Evolutionary conservation across 2,113 vertebrate species (phyloP).

Genomic region (Thunnus maccoyii): DNA sequence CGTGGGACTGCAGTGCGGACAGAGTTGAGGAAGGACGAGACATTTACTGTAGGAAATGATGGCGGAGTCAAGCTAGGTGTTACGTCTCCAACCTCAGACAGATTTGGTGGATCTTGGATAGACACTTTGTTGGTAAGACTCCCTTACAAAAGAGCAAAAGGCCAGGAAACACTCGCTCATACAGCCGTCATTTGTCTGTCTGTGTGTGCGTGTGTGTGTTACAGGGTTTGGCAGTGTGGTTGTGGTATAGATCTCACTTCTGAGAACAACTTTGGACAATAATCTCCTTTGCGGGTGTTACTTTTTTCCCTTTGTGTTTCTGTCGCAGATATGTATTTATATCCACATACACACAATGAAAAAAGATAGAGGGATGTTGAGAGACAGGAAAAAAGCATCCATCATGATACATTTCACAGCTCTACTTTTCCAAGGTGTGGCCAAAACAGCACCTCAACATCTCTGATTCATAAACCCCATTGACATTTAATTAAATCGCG

Average conservation of each 20-base stretch:
- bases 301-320: conserved; percentile 10
- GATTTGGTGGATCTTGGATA: conserved; percentile 61
- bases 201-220: conserved; percentile 26
- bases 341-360: conserved; percentile 4
- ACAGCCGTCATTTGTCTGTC: conserved; percentile 46
- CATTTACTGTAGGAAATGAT: conserved; percentile 44
- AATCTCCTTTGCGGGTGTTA: conserved; percentile 51
- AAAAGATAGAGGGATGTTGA: background rate
- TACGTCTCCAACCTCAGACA: conserved; percentile 60
- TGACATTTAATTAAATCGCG: conserved; percentile 42
- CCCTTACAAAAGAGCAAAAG: conserved; percentile 42
- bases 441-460: background rate
- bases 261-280: conserved; percentile 55
- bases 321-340: conserved; percentile 24
- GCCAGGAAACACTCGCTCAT: conserved; percentile 74
- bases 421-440: conserved; percentile 63
- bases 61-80: conserved; percentile 44
- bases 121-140: conserved; percentile 65
- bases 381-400: background rate
- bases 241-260: conserved; percentile 64
- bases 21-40: conserved; percentile 17
- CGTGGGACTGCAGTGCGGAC: conserved; percentile 27
- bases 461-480: conserved; percentile 63
- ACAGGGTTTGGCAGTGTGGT: conserved; percentile 48
- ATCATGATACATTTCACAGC: conserved; percentile 16